Conservation (phyloP, 1,140 invertebrate species). For the Lepidurus apus region DNA sequence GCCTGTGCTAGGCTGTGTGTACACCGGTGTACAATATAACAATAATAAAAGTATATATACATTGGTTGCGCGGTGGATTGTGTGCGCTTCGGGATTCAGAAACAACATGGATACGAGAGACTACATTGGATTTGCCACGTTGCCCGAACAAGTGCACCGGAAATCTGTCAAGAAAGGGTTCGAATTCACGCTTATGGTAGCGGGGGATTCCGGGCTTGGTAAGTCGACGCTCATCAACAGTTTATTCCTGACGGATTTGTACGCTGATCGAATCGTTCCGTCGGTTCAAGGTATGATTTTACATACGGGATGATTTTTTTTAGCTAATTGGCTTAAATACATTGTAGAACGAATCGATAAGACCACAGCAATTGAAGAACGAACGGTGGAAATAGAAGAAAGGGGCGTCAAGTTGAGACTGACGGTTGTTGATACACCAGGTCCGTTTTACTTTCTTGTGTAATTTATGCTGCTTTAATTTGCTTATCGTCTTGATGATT, state of each 20-base stretch:
- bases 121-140: slow-evolving; percentile 87
- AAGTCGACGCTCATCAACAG: slow-evolving; percentile 98
- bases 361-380: slow-evolving; percentile 82
- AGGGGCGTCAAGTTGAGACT: slow-evolving; percentile 80
- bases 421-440: slow-evolving; percentile 94
- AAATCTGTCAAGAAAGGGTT: slow-evolving; percentile 97
- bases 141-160: slow-evolving; percentile 91
- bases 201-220: slow-evolving; percentile 89
- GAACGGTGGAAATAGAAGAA: slow-evolving; percentile 91
- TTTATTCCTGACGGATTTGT: slow-evolving; percentile 92
- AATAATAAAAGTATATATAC: not conserved
- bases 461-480: slow-evolving; percentile 25
- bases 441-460: slow-evolving; percentile 55
- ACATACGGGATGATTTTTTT: slow-evolving; percentile 9
- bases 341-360: slow-evolving; percentile 74
- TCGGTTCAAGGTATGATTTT: slow-evolving; percentile 66
- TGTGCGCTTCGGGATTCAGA: slow-evolving; percentile 29
- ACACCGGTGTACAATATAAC: not conserved
- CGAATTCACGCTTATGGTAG: slow-evolving; percentile 97
- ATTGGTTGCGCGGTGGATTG: not conserved
- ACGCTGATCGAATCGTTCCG: slow-evolving; percentile 79
- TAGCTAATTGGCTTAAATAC: not conserved
- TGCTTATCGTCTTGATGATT: slow-evolving; percentile 23
- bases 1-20: not conserved
- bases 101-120: slow-evolving; percentile 62